Conservation (phyloP, 2,797 vertebrate genomes). For the Macropodus opercularis region DNA sequence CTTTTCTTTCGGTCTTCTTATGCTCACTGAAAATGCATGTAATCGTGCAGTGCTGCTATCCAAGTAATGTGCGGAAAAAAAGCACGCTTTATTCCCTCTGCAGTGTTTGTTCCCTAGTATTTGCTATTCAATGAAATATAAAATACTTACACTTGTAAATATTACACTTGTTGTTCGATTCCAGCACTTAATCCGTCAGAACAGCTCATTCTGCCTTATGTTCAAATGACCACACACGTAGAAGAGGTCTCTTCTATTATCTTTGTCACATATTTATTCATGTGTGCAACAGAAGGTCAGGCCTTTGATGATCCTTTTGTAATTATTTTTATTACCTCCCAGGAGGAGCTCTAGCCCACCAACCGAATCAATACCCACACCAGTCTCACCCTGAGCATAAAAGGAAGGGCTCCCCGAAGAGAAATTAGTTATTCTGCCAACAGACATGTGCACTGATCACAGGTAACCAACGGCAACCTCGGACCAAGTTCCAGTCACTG, state of each 20-base stretch:
- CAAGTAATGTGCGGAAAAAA: slow-evolving; percentile 32
- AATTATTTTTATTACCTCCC: slow-evolving; percentile 87
- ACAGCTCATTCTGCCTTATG: not conserved
- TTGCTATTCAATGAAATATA: not conserved
- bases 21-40: slow-evolving; percentile 49
- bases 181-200: slow-evolving; percentile 2
- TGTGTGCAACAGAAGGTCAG: slow-evolving; percentile 79
- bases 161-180: not conserved
- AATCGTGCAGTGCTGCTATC: slow-evolving; percentile 21
- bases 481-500: slow-evolving; percentile 60
- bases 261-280: slow-evolving; percentile 79
- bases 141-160: not conserved
- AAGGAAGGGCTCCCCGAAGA: slow-evolving; percentile 82
- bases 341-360: slow-evolving; percentile 79
- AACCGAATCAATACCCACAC: slow-evolving; percentile 82
- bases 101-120: slow-evolving; percentile 1
- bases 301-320: slow-evolving; percentile 84
- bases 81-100: slow-evolving; percentile 7
- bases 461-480: slow-evolving; percentile 80
- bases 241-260: slow-evolving; percentile 61
- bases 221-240: slow-evolving; percentile 66
- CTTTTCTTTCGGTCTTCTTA: slow-evolving; percentile 56
- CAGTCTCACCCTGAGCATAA: slow-evolving; percentile 71
- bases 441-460: slow-evolving; percentile 71
- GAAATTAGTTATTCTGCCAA: slow-evolving; percentile 80